Evolutionary conservation across 2,797 vertebrate species (phyloP).

Genomic region (Chelon auratus): DNA sequence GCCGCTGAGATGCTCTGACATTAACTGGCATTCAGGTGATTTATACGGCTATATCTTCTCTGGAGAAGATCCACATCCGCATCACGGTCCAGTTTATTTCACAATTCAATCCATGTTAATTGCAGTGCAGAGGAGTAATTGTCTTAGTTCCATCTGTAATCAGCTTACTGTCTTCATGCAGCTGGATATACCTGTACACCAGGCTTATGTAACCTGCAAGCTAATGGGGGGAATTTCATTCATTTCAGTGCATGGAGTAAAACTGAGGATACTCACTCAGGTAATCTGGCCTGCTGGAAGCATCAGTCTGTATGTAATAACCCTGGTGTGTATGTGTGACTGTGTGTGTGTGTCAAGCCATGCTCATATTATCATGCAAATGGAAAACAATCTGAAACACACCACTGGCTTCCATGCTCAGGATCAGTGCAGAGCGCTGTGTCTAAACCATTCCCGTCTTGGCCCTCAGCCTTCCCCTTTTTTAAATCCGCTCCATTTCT

Average conservation of each 20-base stretch:
- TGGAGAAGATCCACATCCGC: constrained; percentile 24
- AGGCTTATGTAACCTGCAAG: constrained; percentile 71
- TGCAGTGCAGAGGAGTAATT: constrained; percentile 77
- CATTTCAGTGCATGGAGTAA: constrained; percentile 64
- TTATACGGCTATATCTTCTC: constrained; percentile 33
- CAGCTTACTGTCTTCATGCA: constrained; percentile 77
- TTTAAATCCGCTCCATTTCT: constrained; percentile 44
- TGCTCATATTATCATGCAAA: constrained; percentile 81
- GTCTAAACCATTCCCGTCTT: constrained; percentile 70
- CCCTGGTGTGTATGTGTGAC: constrained; percentile 35
- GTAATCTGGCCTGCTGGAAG: constrained; percentile 74
- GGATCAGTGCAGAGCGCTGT: constrained; percentile 71
- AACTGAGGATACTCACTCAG: constrained; percentile 63
- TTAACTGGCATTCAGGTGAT: constrained; percentile 50
- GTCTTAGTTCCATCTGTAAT: constrained; percentile 81
- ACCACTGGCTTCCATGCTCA: constrained; percentile 69
- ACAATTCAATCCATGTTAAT: constrained; percentile 76
- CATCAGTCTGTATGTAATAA: constrained; percentile 56
- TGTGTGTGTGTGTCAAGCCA: constrained; percentile 41
- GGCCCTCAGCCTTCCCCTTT: constrained; percentile 27
- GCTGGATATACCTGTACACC: constrained; percentile 71
- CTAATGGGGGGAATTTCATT: constrained; percentile 68
- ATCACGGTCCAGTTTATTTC: constrained; percentile 61
- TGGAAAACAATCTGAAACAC: constrained; percentile 76
- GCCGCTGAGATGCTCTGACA: constrained; percentile 27